Evolutionary conservation across 2,888 invertebrate species (phyloP), one percentile per base, ranked within the genome.

Genomic region (Vanessa cardui): DNA sequence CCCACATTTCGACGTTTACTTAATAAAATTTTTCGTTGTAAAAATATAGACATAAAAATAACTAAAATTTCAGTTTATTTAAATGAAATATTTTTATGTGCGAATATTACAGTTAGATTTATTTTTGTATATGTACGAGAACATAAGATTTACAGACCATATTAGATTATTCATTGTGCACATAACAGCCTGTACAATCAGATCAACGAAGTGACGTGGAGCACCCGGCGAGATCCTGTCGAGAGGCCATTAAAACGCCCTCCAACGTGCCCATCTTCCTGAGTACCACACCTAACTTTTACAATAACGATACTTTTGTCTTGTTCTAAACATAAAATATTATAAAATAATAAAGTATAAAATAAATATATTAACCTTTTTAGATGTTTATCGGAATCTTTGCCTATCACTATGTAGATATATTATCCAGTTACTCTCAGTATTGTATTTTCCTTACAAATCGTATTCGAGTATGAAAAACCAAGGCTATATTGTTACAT

Each of bases 141-240:
- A 49, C 33, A 26, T 31, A 64, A 64, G 50, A 64, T 52, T 45
- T 20, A 65, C 31, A 60, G n/a, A 60, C 46, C 26, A 18, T 60
- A 52, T 65, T 65, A 65, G 65, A 84, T 87, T 86, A 88, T 88
- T 86, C 87, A 89, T 85, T 83, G 85, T 78, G 82, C 80, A 84
- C 78, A 85, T 86, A 87, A 86, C 84, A 78, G 82, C 78, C 80
- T 81, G 86, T 87, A 89, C 88, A 88, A 89, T 86, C 81, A 84
- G 78, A 87, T 88, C 91, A 92, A 92, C 92, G 90, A 92, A 92
- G 92, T 89, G 90, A 89, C 90, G 89, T 90, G 87, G 77, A 92
- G 92, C 77, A 85, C 83, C 77, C 82, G 77, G 83, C 81, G 84
- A 90, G 89, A 86, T 83, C 78, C 81, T 74, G 84, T 88, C 85